Evolutionary conservation across 2,888 invertebrate species (phyloP), one percentile per base, ranked within the genome.

Genomic region (Serrognathus titanus): DNA sequence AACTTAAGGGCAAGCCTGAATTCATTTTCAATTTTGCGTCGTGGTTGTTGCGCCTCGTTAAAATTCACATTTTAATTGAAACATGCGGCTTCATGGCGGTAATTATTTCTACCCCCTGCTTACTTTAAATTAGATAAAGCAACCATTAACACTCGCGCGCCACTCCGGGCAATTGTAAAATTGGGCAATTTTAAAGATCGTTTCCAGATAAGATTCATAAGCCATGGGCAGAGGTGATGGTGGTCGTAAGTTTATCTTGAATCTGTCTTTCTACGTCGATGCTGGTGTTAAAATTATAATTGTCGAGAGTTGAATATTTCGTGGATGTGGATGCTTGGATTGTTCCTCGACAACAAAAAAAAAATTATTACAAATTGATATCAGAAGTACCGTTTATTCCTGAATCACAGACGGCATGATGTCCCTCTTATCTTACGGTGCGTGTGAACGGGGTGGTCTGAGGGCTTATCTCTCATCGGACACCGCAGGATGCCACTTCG

Each of bases 61-160:
- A 45, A 45, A 24, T 20, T 24, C 45, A 31, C n/a, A 1, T 45
- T 43, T 36, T 11, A 49, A 49, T 37, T 3, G 49, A 36, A 31
- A 48, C 49, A 49, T 49, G 49, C 38, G 49, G 12, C 13, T 11
- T n/a, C 38, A 49, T 49, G 16, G 49, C 20, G 49, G 49, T 49
- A 49, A 49, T 49, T 49, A 49, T 49, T 49, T 49, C 12, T 10
- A 38, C 37, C 37, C 38, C 48, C 49, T 31, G 49, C 16, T 8
- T 8, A 8, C 37, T 36, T 49, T 49, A 49, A 36, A 49, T 49
- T 49, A 38, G 37, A 16, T 49, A 38, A 49, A 12, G 38, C 36
- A 36, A 20, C 16, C 38, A 38, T 49, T 37, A 49, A 36, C 49
- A 12, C 37, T 20, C 48, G 37, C 16, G 37, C 16, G 13, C n/a